Conservation (phyloP, 2,888 invertebrate species). For the Sericinus montela region DNA sequence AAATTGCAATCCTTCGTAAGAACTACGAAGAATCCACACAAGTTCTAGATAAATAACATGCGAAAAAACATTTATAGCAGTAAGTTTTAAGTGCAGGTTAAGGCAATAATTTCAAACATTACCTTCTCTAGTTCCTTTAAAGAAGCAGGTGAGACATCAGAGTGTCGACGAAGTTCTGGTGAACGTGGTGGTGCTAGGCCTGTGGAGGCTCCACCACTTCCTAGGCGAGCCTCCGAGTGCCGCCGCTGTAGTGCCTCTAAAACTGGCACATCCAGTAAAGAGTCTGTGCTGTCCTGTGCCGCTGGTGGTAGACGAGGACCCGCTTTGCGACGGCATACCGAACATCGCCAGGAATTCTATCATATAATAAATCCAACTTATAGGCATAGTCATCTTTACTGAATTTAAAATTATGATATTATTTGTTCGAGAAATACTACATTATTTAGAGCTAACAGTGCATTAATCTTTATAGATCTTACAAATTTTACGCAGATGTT, state of each 20-base stretch:
- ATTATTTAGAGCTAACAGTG: too few relatives aligned
- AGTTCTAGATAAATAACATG: too few relatives aligned
- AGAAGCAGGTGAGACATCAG: slow-evolving; percentile 92
- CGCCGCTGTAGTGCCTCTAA: slow-evolving; percentile 88
- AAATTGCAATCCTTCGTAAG: too few relatives aligned
- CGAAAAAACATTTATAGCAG: too few relatives aligned
- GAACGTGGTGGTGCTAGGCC: slow-evolving; percentile 91
- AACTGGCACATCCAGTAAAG: slow-evolving; percentile 88
- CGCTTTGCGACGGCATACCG: slow-evolving; percentile 91
- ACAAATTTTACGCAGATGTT: too few relatives aligned
- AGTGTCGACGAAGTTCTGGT: slow-evolving; percentile 89
- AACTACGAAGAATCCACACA: too few relatives aligned
- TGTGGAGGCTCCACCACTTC: slow-evolving; percentile 70
- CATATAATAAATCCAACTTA: too few relatives aligned
- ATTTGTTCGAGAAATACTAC: too few relatives aligned
- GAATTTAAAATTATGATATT: too few relatives aligned
- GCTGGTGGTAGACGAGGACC: slow-evolving; percentile 87
- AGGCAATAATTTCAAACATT: slow-evolving; percentile 37
- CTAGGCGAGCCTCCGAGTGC: slow-evolving; percentile 85
- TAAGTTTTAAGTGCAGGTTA: too few relatives aligned
- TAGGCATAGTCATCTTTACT: too few relatives aligned
- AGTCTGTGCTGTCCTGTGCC: slow-evolving; percentile 91
- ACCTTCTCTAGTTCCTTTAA: slow-evolving; percentile 94
- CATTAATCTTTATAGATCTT: too few relatives aligned
- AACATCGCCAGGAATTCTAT: slow-evolving; percentile 91